Evolutionary conservation across 2,888 invertebrate species (phyloP), one percentile per base, ranked within the genome.

Genomic region (Shargacucullia verbasci): DNA sequence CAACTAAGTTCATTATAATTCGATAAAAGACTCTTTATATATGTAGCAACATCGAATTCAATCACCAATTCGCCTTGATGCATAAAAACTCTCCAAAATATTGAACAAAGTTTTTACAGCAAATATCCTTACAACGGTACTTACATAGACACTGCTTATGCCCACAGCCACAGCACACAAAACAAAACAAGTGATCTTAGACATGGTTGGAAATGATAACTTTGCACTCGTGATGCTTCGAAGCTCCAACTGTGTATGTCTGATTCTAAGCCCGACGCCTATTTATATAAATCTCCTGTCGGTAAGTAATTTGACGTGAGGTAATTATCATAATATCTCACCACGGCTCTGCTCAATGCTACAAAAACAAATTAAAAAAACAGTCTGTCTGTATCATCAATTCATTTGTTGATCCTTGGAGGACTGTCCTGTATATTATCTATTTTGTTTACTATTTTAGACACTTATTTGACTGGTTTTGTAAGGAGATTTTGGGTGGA

Each of bases 241-340:
- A 46, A 45, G 10, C 1, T 46, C 33, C 12, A 29, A 56, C n/a
- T 8, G 11, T 20, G 31, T 56, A 65, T 60, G 27, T 9, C 11
- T 20, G 10, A 38, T 15, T 38, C 20, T 20, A 37, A 44, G 43
- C 11, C 35, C 45, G 7, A 38, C 44, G 33, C 29, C 50, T 64
- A 69, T 70, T 70, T 70, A 70, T 69, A 69, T 69, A 50, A 57
- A 73, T 50, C 56, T 44, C 34, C 41, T 29, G 38, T 54, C 41
- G 33, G 46, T 35, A 54, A 25, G 47, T 68, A 47, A 47, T 56
- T 60, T 39, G 31, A 55, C 31, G 62, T 20, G 10, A 45, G 47
- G 55, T 70, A 70, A 70, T 70, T 70, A 74, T 57, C 59, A 70
- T 59, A 49, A 70, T 49, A 59, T 43, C 64, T 57, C 37, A 43